phyloP scores from a whole-genome alignment of 2,888 invertebrate species.

The Drosophila anomalata region DNA sequence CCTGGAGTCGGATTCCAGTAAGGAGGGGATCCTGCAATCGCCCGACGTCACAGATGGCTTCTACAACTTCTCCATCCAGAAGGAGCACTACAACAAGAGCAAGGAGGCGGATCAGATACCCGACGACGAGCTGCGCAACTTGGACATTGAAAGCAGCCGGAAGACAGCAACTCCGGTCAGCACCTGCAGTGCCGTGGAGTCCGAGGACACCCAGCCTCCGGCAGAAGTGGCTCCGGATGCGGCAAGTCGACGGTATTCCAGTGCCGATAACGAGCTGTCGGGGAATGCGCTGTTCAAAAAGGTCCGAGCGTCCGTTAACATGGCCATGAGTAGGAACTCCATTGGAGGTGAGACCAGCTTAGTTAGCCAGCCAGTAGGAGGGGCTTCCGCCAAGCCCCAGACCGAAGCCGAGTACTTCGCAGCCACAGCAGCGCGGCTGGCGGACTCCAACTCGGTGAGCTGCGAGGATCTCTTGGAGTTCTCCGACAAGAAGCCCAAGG shows the following conservation, averaged over 20 bases:
- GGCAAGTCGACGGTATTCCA: slow-evolving; percentile 37
- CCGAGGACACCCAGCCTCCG: slow-evolving; percentile 32
- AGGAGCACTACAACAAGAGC: slow-evolving; percentile 82
- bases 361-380: slow-evolving; percentile 10
- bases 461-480: slow-evolving; percentile 96
- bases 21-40: slow-evolving; percentile 78
- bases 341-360: slow-evolving; percentile 36
- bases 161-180: slow-evolving; percentile 49
- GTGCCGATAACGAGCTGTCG: slow-evolving; percentile 80
- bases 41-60: slow-evolving; percentile 84
- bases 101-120: slow-evolving; percentile 80
- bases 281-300: slow-evolving; percentile 83
- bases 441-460: slow-evolving; percentile 91
- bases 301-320: slow-evolving; percentile 82
- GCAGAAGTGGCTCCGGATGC: slow-evolving; percentile 33
- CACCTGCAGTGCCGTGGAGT: slow-evolving; percentile 48
- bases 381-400: slow-evolving; percentile 51
- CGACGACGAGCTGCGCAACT: slow-evolving; percentile 81
- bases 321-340: slow-evolving; percentile 75
- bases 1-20: slow-evolving; percentile 81
- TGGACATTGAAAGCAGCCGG: slow-evolving; percentile 78
- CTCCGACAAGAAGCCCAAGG: slow-evolving; percentile 92
- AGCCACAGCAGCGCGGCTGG: slow-evolving; percentile 71
- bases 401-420: slow-evolving; percentile 79
- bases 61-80: slow-evolving; percentile 83